Evolutionary conservation across 2,797 vertebrate species (phyloP).

Genomic region (Myotis findleyi): DNA sequence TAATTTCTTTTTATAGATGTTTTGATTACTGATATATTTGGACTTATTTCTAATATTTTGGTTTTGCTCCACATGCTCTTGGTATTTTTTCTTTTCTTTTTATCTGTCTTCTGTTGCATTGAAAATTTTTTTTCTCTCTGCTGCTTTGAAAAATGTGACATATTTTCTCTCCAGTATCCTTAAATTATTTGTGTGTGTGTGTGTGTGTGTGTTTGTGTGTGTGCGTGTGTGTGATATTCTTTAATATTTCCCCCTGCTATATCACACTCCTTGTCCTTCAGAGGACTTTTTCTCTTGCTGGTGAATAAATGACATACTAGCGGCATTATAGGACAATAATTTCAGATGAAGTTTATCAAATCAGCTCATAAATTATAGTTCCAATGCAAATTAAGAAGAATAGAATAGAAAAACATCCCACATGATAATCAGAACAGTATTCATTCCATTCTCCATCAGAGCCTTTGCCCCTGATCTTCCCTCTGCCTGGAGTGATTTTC

Average conservation of each 20-base stretch:
- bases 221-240: background rate
- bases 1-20: background rate
- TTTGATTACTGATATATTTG: background rate
- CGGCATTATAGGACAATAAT: background rate
- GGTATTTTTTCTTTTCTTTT: background rate
- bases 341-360: background rate
- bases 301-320: background rate
- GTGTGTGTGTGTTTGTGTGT: no score
- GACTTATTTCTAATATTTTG: background rate
- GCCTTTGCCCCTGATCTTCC: no score
- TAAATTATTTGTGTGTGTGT: background rate
- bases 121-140: background rate
- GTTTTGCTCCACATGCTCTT: background rate
- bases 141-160: background rate
- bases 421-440: no score
- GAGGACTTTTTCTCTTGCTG: background rate
- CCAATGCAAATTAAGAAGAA: background rate
- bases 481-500: background rate
- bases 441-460: no score
- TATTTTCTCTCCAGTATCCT: background rate
- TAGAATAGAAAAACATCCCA: background rate
- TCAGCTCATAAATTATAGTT: background rate
- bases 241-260: background rate
- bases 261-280: background rate
- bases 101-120: background rate